phyloP scores from a whole-genome alignment of 2,888 invertebrate genomes.

The Terebella lapidaria region DNA sequence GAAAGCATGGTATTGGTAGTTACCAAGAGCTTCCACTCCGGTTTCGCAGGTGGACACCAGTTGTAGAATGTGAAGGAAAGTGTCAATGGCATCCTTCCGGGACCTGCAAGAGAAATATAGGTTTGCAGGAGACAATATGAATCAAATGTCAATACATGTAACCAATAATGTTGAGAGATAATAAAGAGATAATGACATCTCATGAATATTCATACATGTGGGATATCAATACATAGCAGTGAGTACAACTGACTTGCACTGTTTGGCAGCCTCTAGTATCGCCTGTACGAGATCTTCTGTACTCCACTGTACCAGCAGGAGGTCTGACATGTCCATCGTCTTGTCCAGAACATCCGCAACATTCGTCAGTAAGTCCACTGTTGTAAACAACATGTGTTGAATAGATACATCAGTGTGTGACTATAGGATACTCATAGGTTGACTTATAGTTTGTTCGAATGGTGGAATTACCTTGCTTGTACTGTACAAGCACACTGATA shows the following conservation, averaged over 20 bases:
- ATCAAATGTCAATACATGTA: too few relatives aligned
- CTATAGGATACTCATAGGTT: too few relatives aligned
- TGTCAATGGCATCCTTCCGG: constrained; percentile 25
- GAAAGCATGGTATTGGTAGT: constrained; percentile 4
- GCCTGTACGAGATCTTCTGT: constrained; percentile 33
- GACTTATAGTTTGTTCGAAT: too few relatives aligned
- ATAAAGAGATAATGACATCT: not conserved
- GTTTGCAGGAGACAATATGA: not conserved
- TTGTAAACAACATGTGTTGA: too few relatives aligned
- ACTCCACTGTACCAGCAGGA: constrained; percentile 41
- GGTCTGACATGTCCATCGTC: constrained; percentile 37
- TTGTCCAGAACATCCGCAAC: constrained; percentile 38
- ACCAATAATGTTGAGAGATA: too few relatives aligned
- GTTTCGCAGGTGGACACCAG: constrained; percentile 39
- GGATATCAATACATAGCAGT: too few relatives aligned
- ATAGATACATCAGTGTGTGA: too few relatives aligned
- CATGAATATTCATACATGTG: not conserved
- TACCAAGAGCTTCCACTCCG: constrained; percentile 40
- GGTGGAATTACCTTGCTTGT: too few relatives aligned
- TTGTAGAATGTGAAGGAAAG: constrained; percentile 41
- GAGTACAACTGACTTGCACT: constrained; percentile 41
- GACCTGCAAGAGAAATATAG: not conserved
- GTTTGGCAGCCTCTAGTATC: constrained; percentile 41
- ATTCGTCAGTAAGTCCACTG: constrained; percentile 47
- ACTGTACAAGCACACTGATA: too few relatives aligned